phyloP scores from a whole-genome alignment of 1,140 invertebrate species.

The Cataglyphis hispanica region DNA sequence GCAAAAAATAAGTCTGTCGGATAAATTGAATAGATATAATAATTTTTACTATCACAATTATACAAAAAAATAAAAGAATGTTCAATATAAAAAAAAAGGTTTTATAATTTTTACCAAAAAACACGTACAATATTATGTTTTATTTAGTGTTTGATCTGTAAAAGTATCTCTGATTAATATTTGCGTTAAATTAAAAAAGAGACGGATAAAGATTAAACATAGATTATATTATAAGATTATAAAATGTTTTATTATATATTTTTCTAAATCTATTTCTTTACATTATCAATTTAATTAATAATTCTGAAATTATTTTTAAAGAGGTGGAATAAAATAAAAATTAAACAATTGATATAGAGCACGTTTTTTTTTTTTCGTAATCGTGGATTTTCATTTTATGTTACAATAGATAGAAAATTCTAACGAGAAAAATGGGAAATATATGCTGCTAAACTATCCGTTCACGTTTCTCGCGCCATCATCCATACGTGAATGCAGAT shows the following conservation, averaged over 20 bases:
- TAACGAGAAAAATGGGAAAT: not conserved
- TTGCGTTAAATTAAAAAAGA: too few relatives aligned
- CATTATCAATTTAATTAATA: too few relatives aligned
- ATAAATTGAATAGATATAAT: not conserved
- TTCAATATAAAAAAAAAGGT: not conserved
- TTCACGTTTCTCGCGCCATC: constrained; percentile 12
- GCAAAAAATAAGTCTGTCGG: not conserved
- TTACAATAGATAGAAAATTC: constrained; percentile 15
- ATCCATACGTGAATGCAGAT: constrained; percentile 48
- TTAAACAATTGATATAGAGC: not conserved
- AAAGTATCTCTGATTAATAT: too few relatives aligned
- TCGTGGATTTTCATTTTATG: not conserved
- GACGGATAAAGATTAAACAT: not conserved
- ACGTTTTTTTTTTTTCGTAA: not conserved
- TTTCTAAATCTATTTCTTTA: too few relatives aligned
- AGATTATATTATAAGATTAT: not conserved
- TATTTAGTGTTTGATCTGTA: too few relatives aligned
- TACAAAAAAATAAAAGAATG: not conserved
- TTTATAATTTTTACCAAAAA: not conserved
- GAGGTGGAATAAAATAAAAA: not conserved
- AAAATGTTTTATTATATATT: not conserved
- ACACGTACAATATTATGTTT: too few relatives aligned
- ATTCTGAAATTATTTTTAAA: not conserved
- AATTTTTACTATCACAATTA: not conserved
- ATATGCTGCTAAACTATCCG: constrained; percentile 1